Evolutionary conservation across 2,113 vertebrate genomes (phyloP), one percentile per base, ranked within the genome.

Genomic region (Chrysemys picta): DNA sequence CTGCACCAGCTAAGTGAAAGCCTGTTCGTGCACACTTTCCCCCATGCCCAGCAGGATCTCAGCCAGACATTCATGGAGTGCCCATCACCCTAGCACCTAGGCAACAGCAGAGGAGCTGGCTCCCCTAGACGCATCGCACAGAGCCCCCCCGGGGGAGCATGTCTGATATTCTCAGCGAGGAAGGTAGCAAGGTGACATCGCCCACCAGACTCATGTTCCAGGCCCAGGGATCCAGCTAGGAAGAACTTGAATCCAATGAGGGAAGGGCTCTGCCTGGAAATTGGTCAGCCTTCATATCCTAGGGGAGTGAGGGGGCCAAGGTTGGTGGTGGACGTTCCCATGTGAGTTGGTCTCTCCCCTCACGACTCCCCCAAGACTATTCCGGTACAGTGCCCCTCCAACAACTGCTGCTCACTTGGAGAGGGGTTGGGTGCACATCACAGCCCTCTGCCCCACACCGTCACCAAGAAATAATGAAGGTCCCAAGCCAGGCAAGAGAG

Each of bases 81-180:
- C 4, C 1, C 79, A 2, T 4, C 3, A 7, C 62, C 21, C 9
- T 31, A 80, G 0, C 35, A 4, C 19, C 50, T 4, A 45, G 45
- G 92, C 52, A 47, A 6, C 89, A 25, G 0, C 4, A 78, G 45
- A 0, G 6, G 50, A 81, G 88, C 75, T 0, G 27, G 10, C 49
- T 56, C 54, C 11, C 76, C 47, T 24, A 59, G 2, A 0, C 25
- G 0, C 88, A 6, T 49, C 27, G 50, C 45, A 29, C 24, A 22
- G 42, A 47, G 13, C 10, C 10, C 31, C n/a, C 6, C 75, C 25
- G 11, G 7, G 42, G 42, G 75, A 27, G 42, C n/a, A 27, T 12
- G 11, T 45, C 11, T 42, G 75, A 78, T 47, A 27, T 47, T 45
- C 75, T 27, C 80, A 45, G 62, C 42, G 11, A 80, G 0, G 4